Percentiles rank a stretch among this genome's conserved stretches.
These are phyloP conservation scores for Eulemur macaco DNA, from an alignment of 2,113 vertebrate genomes.

Conservation along the genomic window DNA sequence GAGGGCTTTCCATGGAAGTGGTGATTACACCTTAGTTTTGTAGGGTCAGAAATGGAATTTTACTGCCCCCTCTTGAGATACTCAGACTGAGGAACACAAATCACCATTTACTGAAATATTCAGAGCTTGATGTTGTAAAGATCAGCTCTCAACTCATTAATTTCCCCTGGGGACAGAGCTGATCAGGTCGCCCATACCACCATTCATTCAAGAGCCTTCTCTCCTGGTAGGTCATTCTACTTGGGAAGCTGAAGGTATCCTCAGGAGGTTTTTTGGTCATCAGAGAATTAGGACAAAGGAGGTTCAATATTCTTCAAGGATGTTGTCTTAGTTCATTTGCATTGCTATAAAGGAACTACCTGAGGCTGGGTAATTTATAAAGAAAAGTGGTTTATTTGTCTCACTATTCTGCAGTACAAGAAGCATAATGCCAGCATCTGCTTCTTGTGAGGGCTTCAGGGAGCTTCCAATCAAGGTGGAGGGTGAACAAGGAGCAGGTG, in stretches of 20 bases:
- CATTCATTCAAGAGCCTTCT: background rate
- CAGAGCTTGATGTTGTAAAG: background rate
- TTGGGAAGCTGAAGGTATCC: background rate
- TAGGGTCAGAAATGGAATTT: background rate
- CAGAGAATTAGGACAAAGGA: background rate
- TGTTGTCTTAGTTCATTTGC: background rate
- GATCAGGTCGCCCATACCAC: background rate
- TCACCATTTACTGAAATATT: background rate
- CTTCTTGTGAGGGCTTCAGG: background rate
- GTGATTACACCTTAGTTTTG: background rate
- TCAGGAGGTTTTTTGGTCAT: background rate
- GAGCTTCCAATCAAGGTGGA: background rate
- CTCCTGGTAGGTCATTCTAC: background rate
- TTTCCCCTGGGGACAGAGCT: background rate
- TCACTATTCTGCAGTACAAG: background rate
- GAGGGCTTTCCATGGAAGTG: background rate
- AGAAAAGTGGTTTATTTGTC: background rate
- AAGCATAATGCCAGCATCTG: too few species aligned
- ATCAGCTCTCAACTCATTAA: background rate
- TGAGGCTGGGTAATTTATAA: background rate
- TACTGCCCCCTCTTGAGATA: background rate
- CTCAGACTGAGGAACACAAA: background rate
- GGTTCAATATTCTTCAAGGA: background rate
- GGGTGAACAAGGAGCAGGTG: background rate
- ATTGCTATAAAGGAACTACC: background rate